Evolutionary conservation across 2,797 vertebrate genomes (phyloP).

Genomic region (Oryzias dopingdopingensis): DNA sequence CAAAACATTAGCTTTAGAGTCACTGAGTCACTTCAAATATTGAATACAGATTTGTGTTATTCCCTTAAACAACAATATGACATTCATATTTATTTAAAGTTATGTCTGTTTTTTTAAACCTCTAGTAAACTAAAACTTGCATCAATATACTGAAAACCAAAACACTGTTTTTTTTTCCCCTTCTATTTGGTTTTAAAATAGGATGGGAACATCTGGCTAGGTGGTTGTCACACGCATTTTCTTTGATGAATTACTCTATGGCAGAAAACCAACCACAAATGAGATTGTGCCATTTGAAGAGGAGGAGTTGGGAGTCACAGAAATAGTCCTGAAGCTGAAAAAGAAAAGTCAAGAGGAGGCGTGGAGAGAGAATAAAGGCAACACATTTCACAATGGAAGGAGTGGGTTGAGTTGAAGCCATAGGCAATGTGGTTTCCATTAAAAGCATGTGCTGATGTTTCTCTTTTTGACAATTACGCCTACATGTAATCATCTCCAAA

Average conservation of each 20-base stretch:
- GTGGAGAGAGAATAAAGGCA: slow-evolving; percentile 40
- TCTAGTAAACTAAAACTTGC: no score
- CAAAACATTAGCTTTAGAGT: no score
- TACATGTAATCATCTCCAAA: slow-evolving; percentile 39
- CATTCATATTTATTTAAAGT: no score
- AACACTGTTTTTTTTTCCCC: slow-evolving; percentile 13
- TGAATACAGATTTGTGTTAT: no score
- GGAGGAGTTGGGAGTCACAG: slow-evolving; percentile 44
- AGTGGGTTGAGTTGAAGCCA: slow-evolving; percentile 57
- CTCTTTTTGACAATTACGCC: slow-evolving; percentile 55
- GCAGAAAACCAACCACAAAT: slow-evolving; percentile 51
- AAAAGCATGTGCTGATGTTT: slow-evolving; percentile 52
- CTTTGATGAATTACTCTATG: slow-evolving; percentile 58
- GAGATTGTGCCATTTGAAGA: slow-evolving; percentile 45
- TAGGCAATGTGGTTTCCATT: slow-evolving; percentile 74
- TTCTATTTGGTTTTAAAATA: slow-evolving; percentile 32
- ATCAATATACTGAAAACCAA: neutral
- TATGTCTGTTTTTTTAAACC: no score
- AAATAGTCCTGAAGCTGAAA: slow-evolving; percentile 58
- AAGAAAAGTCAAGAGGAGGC: slow-evolving; percentile 23
- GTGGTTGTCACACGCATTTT: slow-evolving; percentile 46
- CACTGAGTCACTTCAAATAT: no score
- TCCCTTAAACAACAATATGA: no score
- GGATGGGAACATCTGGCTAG: slow-evolving; percentile 31
- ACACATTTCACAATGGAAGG: slow-evolving; percentile 59